Base-by-base conservation (phyloP, 2,888 invertebrate genomes). In the Agapostemon virescens region DNA sequence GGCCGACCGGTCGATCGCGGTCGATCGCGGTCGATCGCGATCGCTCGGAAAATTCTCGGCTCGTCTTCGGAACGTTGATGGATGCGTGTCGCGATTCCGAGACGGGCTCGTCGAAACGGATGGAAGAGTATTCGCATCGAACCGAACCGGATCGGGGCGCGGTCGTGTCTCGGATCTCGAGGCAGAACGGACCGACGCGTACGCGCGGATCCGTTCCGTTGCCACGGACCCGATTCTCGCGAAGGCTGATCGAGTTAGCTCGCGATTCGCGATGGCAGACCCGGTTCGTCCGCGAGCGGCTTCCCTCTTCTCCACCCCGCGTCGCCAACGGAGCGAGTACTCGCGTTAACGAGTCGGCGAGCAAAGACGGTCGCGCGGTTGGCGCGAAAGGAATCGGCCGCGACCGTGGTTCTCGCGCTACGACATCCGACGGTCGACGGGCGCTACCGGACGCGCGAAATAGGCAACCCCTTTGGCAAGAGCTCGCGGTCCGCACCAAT, bases 281-380 rank as follows among this genome's bases (percentile, higher is more conserved):
- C 63, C 42, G 70, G 55, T 58, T 49, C 63, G 66, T 40, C 63
- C 52, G 36, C 15, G 70, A 61, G 40, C 40, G 30, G 33, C 11
- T 23, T 30, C 26, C n/a, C 40, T 23, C 5, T 9, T 30, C 26
- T 17, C 15, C 17, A 15, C 7, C 26, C 26, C 26, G 23, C 55
- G 17, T 26, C 30, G 15, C 26, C 55, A 55, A 13, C 55, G 55
- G 55, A 17, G 45, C 52, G 81, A 81, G 86, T 90, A 90, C 90
- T 90, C 89, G 90, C 87, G 79, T 88, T 91, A 90, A 91, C 88
- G 90, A 90, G 87, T 90, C 85, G 86, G 85, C 85, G 68, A 86
- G 86, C 87, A 85, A 86, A 85, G 72, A 87, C 80, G 81, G 87
- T 78, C 77, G n/a, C n/a, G n/a, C n/a, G 70, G 79, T 84, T 73